These are phyloP conservation scores for Torymus tubicola DNA, from an alignment of 2,888 invertebrate genomes.

Conservation along the genomic window DNA sequence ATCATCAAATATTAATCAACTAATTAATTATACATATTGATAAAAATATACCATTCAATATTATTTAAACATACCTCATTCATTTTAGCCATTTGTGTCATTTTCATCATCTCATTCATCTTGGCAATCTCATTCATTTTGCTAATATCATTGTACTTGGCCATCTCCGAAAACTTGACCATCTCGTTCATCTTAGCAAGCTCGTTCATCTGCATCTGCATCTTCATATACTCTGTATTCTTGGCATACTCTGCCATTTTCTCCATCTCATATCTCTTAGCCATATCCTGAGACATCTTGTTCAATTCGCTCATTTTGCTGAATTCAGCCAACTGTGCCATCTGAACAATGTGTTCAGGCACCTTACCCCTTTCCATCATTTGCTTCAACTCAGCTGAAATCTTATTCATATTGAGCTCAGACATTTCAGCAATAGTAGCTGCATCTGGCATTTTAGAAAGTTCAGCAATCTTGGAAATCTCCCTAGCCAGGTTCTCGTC, in stretches of 20 bases:
- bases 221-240: slow-evolving; percentile 73
- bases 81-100: slow-evolving; percentile 74
- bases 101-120: slow-evolving; percentile 74
- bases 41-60: no score
- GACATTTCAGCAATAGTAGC: slow-evolving; percentile 74
- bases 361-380: slow-evolving; percentile 76
- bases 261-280: slow-evolving; percentile 74
- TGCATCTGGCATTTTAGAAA: slow-evolving; percentile 74
- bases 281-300: slow-evolving; percentile 74
- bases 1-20: no score
- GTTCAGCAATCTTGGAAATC: slow-evolving; percentile 74
- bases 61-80: slow-evolving; percentile 66
- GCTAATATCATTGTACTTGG: slow-evolving; percentile 72
- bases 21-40: no score
- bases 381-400: slow-evolving; percentile 74
- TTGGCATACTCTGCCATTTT: slow-evolving; percentile 75
- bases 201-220: slow-evolving; percentile 70
- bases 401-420: slow-evolving; percentile 75
- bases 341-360: slow-evolving; percentile 75
- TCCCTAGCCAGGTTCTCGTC: slow-evolving; percentile 74
- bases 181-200: slow-evolving; percentile 74
- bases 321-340: slow-evolving; percentile 75
- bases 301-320: slow-evolving; percentile 74
- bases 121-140: slow-evolving; percentile 74
- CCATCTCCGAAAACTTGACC: slow-evolving; percentile 74